Base-by-base conservation (phyloP, 1,140 invertebrate genomes). In the Sarcophaga peregrina region DNA sequence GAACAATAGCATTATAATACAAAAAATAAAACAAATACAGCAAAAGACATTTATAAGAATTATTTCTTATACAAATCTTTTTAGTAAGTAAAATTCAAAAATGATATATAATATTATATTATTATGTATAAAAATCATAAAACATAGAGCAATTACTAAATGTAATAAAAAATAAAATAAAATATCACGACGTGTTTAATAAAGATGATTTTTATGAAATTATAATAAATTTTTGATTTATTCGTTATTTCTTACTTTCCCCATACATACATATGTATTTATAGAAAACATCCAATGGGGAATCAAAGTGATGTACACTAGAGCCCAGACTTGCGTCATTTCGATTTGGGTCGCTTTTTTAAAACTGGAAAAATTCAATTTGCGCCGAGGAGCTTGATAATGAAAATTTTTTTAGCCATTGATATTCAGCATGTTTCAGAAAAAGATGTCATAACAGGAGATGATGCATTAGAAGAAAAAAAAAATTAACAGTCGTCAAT, bases 81-180 rank as follows among this genome's bases (percentile, higher is more conserved):
- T 78, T 50, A 52, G 75, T 78, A 48, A 78, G 48, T 78, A 78
- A 78, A 78, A 48, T 9, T 25, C n/a, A 76, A 76, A 76, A 17
- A 76, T 17, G n/a, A 76, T n/a, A 48, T 8, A 48, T 20, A 78
- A 78, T 20, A 52, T 50, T 78, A 78, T 20, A 52, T 50, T 78
- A 48, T 78, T 78, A 48, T 78, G 15, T 3, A 78, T 50, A 17
- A 78, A 52, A 50, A 78, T 17, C 75, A 50, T 47, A 20, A 78
- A 78, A 78, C 48, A 78, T 78, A 78, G 75, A 78, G 75, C 75
- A 78, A 78, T 78, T 78, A 78, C 75, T 78, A 78, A 78, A 25
- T 78, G 75, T 78, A 78, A 78, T 47, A 78, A 78, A 78, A 50
- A 47, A 47, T 1, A 20, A 17, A 20, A 52, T 50, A 17, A 20